Conservation (phyloP, 2,888 invertebrate species). For the Ennomos quercinarius region DNA sequence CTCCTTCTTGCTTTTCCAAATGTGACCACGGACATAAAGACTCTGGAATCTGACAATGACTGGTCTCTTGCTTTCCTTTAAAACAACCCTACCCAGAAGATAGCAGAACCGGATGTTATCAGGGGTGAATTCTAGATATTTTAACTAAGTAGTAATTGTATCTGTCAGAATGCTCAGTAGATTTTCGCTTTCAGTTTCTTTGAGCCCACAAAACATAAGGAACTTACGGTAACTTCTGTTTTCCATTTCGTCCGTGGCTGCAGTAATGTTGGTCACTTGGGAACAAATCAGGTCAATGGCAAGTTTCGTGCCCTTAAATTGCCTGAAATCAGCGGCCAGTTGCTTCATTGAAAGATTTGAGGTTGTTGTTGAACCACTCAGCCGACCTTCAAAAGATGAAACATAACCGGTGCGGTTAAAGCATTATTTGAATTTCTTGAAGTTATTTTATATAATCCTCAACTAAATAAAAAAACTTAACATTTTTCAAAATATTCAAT, state of each 20-base stretch:
- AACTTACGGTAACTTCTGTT: slow-evolving; percentile 4
- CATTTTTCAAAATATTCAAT: too few relatives aligned
- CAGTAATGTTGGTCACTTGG: background rate
- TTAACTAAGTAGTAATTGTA: background rate
- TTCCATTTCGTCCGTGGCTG: background rate
- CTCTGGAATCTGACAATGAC: background rate
- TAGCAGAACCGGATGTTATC: slow-evolving; percentile 3
- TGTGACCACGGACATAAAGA: background rate
- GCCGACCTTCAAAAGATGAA: too few relatives aligned
- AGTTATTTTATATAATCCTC: too few relatives aligned
- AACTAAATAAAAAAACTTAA: too few relatives aligned
- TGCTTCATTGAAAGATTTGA: too few relatives aligned
- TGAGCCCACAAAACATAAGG: slow-evolving; percentile 2
- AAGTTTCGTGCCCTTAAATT: too few relatives aligned
- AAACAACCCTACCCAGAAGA: background rate
- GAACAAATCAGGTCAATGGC: too few relatives aligned
- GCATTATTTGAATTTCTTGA: too few relatives aligned
- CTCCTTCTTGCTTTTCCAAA: slow-evolving; percentile 3
- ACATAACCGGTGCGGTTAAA: too few relatives aligned
- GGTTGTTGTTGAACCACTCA: too few relatives aligned
- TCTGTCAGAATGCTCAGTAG: background rate
- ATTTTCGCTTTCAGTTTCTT: slow-evolving; percentile 3
- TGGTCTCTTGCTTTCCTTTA: background rate
- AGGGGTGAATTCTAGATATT: slow-evolving; percentile 1
- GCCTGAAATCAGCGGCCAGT: too few relatives aligned